These are phyloP conservation scores for Malacosoma neustria DNA, from an alignment of 2,888 invertebrate genomes.

Conservation along the genomic window DNA sequence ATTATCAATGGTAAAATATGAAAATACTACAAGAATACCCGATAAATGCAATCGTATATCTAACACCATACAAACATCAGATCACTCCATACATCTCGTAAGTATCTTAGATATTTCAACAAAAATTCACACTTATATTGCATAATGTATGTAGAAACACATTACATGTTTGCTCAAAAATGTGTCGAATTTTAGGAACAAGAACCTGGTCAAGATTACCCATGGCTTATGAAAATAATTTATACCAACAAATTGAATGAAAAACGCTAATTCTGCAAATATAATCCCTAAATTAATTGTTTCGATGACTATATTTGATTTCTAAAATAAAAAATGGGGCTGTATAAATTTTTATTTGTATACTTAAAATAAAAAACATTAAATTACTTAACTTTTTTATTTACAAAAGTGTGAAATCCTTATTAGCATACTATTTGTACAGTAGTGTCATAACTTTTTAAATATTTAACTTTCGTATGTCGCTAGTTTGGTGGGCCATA, in stretches of 20 bases:
- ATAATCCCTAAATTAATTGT: not conserved
- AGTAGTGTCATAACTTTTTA: slow-evolving; percentile 11
- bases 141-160: slow-evolving; percentile 6
- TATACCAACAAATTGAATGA: slow-evolving; percentile 30
- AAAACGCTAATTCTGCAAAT: not conserved
- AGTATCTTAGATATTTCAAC: slow-evolving; percentile 15
- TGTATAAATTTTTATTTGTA: not conserved
- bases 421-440: slow-evolving; percentile 25
- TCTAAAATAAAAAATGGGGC: no score
- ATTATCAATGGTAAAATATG: no score
- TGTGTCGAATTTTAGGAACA: slow-evolving; percentile 25
- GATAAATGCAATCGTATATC: slow-evolving; percentile 5
- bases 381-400: slow-evolving; percentile 22
- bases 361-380: slow-evolving; percentile 14
- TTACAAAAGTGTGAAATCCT: slow-evolving; percentile 23
- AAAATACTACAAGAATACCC: no score
- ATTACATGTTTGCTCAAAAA: slow-evolving; percentile 1
- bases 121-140: slow-evolving; percentile 8
- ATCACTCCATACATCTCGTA: slow-evolving; percentile 42
- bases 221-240: slow-evolving; percentile 42
- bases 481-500: slow-evolving; percentile 51
- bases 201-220: slow-evolving; percentile 17
- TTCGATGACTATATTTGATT: no score
- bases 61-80: slow-evolving; percentile 39
- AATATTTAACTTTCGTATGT: slow-evolving; percentile 4